Base-by-base conservation (phyloP, 2,888 invertebrate species). In the Pecten maximus region DNA sequence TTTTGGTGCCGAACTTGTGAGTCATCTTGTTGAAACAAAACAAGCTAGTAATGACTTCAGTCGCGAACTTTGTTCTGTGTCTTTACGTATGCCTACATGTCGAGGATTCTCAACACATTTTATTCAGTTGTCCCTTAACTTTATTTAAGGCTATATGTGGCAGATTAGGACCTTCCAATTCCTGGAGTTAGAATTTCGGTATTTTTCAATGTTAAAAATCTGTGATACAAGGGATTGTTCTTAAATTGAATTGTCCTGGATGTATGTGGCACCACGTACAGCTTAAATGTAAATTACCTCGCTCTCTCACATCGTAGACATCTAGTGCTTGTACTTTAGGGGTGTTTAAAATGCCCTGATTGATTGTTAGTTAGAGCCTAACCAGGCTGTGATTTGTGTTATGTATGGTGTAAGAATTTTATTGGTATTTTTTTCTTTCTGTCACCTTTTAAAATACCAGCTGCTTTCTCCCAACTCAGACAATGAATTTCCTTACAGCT, bases 1-100 rank as follows among this genome's bases (percentile, higher is more conserved):
- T 74, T 35, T 74, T 74, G 74, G 74, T 74, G 28, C 74, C 10
- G 12, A 28, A 74, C 35, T 74, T 74, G 74, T 74, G 74, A 74
- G 74, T 74, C 74, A 74, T 74, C 28, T 2, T 74, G 74, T 74
- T 74, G 74, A 74, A 35, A 74, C 74, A 74, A 74, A 74, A 74
- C 74, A 35, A 74, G 28, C 35, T 12, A 12, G 74, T 74, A 35
- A 74, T 74, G 74, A 28, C 74, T 74, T 74, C 8, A 74, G 74
- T 74, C 16, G 19, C 10, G 74, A 74, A 74, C 74, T 74, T 74
- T 35, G 35, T 74, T 23, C 74, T 10, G 10, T 10, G 28, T 74
- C 35, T 74, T 12, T 35, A 35, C 19, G 28, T 74, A 35, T 28
- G 28, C 74, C 6, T 74, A 74, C 35, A 4, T 74, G 74, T 74